Base-by-base conservation (phyloP, 2,888 invertebrate genomes). In the Rhorus exstirpatorius region DNA sequence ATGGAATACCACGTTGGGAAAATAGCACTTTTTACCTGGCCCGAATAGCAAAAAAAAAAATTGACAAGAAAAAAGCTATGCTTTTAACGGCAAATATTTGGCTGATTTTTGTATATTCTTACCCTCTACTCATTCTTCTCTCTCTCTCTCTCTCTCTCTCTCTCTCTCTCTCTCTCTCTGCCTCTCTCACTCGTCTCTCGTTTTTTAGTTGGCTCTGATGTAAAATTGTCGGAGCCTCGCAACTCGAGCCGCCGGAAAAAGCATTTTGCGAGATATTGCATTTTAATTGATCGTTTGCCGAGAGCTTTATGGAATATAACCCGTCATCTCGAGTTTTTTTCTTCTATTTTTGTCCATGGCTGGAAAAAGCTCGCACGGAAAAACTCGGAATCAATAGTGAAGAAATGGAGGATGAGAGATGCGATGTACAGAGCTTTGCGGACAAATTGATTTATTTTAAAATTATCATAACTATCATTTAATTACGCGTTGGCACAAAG, bases 11-110 rank as follows among this genome's bases (percentile, higher is more conserved):
- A 49, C 70, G 61, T 58, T 70, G 55, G 44, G 63, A 38, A 70
- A 82, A 75, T 82, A 75, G 74, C 41, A 75, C 68, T 74, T 75
- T 82, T 70, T 67, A 82, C 79, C 65, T 75, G 55, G 55, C 51
- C 44, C 4, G 58, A 58, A 58, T 10, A 49, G 7, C 1, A 38
- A 38, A 21, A 77, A 61, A 60, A 51, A 60, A 71, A 51, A 17
- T 17, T 24, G 19, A 71, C 51, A 72, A n/a, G 21, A 49, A 55
- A 31, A 74, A 68, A 19, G 44, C 14, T 21, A 14, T 67, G 61
- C 19, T 63, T 67, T 19, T 26, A 68, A 31, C 51, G 31, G 17
- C 26, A 38, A 70, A 49, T 38, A 24, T 46, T 65, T 78, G 38
- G 49, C 49, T 63, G 44, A 55, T 67, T 79, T 65, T 79, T 46